Evolutionary conservation across 2,113 vertebrate genomes (phyloP), one percentile per base, ranked within the genome.

Genomic region (Meleagris gallopavo): DNA sequence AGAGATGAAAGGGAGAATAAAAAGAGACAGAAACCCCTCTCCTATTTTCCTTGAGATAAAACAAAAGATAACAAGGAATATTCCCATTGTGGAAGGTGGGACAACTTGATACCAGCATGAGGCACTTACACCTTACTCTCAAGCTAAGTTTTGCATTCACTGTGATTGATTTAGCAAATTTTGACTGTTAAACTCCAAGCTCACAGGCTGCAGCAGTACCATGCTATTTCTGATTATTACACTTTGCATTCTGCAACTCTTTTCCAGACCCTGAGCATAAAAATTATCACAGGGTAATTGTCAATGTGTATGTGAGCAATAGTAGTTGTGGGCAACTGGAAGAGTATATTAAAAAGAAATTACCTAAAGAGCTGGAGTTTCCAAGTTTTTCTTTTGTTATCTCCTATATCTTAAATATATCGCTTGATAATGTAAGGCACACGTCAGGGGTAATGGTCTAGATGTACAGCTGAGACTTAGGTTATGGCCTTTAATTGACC

Each of bases 11-110:
- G 80, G 20, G 10, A 21, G 5, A 75, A n/a, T 70, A 89, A 95
- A 85, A 92, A 71, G 29, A 88, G 66, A 91, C 85, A 95, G 74
- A 89, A 94, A 88, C 40, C 43, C 24, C 6, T 83, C 66, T 64
- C 41, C 27, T 78, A 72, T 84, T 95, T 91, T 83, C 77, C 43
- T 65, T 95, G 22, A 90, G 64, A 46, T 13, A 83, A 89, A 43
- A 75, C 65, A 91, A 91, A 73, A 55, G 36, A 88, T 86, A 67
- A 29, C 8, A 82, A 89, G 60, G 43, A 86, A 40, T 78, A 84
- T 89, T 96, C 60, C 72, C 30, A 88, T 8, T 48, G 60, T n/a
- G 54, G 57, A 84, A 93, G 48, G 38, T 55, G 4, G 60, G 83
- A 82, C 86, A 89, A 71, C 25, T 36, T 77, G 19, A 86, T 78